phyloP scores from a whole-genome alignment of 2,797 vertebrate species.

The Ctenochaetus hawaiiensis region DNA sequence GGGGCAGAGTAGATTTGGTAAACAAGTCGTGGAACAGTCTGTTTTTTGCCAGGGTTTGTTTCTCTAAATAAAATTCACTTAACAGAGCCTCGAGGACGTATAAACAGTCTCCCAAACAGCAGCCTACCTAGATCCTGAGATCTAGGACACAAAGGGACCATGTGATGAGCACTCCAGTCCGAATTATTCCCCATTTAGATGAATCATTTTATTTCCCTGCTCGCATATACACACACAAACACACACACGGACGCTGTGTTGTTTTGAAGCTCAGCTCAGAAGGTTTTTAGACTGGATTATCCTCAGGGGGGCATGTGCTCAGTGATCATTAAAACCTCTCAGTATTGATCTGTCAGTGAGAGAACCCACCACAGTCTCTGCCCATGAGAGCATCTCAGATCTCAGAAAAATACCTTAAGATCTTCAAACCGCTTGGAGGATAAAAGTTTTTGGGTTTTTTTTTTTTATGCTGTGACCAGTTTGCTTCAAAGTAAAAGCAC shows the following conservation, averaged over 20 bases:
- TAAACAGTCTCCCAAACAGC: slow-evolving; percentile 41
- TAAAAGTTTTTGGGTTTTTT: background rate
- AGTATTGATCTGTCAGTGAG: slow-evolving; percentile 55
- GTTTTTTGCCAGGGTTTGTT: slow-evolving; percentile 37
- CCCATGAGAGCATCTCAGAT: slow-evolving; percentile 28
- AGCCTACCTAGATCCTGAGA: slow-evolving; percentile 37
- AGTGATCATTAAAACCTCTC: slow-evolving; percentile 59
- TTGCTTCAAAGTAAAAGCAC: background rate
- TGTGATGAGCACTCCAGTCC: slow-evolving; percentile 35
- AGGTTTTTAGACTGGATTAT: slow-evolving; percentile 65
- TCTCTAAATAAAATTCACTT: slow-evolving; percentile 29
- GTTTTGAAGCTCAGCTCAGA: slow-evolving; percentile 41
- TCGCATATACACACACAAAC: slow-evolving; percentile 3
- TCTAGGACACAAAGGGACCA: slow-evolving; percentile 57
- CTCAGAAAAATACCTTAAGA: slow-evolving; percentile 6
- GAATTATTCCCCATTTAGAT: slow-evolving; percentile 58
- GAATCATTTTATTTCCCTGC: slow-evolving; percentile 50
- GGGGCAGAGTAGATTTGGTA: background rate
- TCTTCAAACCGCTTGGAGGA: slow-evolving; percentile 8
- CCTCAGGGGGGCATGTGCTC: slow-evolving; percentile 41
- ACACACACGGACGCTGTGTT: background rate
- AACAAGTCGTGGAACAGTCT: slow-evolving; percentile 25
- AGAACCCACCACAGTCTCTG: slow-evolving; percentile 25
- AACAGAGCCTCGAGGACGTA: slow-evolving; percentile 21
- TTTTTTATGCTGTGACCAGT: background rate